Conservation (phyloP, 1,140 invertebrate genomes). For the Ceratina japonica region DNA sequence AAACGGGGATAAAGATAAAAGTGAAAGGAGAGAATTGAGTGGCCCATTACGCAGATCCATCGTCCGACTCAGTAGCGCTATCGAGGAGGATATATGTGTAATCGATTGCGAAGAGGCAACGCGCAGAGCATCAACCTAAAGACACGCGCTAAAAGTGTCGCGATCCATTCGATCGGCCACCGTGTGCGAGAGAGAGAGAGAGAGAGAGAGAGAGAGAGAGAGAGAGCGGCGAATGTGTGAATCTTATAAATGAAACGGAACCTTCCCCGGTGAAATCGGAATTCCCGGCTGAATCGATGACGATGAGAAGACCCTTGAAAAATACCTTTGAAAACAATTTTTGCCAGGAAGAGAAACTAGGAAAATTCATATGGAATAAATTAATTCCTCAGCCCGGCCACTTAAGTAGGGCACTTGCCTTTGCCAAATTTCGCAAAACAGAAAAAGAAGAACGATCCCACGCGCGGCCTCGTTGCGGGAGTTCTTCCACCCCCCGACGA, state of each 20-base stretch:
- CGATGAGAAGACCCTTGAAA: background rate
- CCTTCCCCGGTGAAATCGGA: slow-evolving; percentile 33
- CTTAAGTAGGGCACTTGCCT: background rate
- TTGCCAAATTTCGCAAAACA: background rate
- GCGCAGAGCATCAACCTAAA: slow-evolving; percentile 28
- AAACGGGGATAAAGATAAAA: slow-evolving; percentile 1
- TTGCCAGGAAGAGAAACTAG: background rate
- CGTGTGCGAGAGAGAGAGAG: too few species aligned
- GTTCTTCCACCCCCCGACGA: background rate
- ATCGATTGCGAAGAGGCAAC: slow-evolving; percentile 73
- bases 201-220: too few species aligned
- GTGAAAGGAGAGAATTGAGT: slow-evolving; percentile 35
- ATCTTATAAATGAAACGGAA: slow-evolving; percentile 35
- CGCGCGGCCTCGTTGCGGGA: background rate
- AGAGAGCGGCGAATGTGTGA: slow-evolving; percentile 49
- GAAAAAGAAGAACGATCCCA: background rate
- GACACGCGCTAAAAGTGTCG: slow-evolving; percentile 51
- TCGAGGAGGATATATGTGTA: slow-evolving; percentile 44
- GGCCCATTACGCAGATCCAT: slow-evolving; percentile 66
- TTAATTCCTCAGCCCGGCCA: too few species aligned
- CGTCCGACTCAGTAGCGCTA: slow-evolving; percentile 75
- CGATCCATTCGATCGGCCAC: slow-evolving; percentile 57
- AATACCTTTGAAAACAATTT: too few species aligned
- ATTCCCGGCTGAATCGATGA: background rate
- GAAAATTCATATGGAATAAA: background rate